phyloP scores from a whole-genome alignment of 2,888 invertebrate species.

The Siphonodentalium dalli region DNA sequence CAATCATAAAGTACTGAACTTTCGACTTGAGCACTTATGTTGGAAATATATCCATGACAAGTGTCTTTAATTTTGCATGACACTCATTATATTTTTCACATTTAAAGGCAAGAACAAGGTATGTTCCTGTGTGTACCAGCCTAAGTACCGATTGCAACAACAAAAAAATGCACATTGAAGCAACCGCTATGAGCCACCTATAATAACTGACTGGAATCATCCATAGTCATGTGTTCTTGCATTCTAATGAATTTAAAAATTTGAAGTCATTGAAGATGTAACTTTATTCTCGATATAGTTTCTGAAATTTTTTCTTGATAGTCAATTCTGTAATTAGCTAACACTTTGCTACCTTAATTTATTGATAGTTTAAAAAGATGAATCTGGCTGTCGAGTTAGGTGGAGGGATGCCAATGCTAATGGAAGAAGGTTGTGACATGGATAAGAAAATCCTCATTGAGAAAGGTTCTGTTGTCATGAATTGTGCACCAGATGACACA shows the following conservation, averaged over 20 bases:
- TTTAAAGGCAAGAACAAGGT: no score
- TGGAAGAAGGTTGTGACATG: constrained; percentile 42
- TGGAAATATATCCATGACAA: no score
- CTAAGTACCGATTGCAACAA: no score
- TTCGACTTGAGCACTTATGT: no score
- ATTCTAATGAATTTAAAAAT: no score
- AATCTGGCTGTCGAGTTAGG: constrained; percentile 56
- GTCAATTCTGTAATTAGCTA: neutral
- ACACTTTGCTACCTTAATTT: neutral
- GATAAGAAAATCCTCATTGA: constrained; percentile 39
- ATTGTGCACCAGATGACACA: constrained; percentile 27
- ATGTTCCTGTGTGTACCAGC: no score
- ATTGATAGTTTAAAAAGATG: constrained; percentile 59
- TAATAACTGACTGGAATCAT: neutral
- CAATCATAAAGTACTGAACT: no score
- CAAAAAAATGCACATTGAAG: no score
- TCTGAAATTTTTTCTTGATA: neutral
- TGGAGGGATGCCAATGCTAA: constrained; percentile 55
- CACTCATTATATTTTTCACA: no score
- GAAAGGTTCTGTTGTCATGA: constrained; percentile 51
- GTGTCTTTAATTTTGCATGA: no score
- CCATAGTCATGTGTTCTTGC: neutral
- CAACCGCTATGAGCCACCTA: no score
- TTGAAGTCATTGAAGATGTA: no score
- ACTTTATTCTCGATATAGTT: neutral